These are phyloP conservation scores for Melanostoma scalare DNA, from an alignment of 2,888 invertebrate species.

Conservation along the genomic window DNA sequence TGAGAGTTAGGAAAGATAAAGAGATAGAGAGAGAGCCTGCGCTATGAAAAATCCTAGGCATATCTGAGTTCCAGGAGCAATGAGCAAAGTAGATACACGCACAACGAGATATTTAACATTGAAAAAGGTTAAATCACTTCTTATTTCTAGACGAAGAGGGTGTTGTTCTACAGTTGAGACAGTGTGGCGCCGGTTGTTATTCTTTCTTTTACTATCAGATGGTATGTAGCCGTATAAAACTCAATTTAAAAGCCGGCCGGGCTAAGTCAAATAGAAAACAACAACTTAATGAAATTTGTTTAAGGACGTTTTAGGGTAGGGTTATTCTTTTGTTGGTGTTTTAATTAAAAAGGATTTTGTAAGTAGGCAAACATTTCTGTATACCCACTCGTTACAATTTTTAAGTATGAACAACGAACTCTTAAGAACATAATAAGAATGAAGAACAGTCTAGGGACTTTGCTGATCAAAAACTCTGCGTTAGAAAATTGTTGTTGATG, in stretches of 20 bases:
- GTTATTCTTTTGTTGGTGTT: too few species aligned
- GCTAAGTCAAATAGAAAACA: neutral
- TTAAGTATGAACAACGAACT: too few species aligned
- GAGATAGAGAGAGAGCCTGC: constrained; percentile 63
- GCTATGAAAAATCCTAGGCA: constrained; percentile 26
- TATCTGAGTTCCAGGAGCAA: constrained; percentile 7
- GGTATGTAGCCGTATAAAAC: neutral
- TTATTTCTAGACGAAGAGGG: neutral
- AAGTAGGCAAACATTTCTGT: too few species aligned
- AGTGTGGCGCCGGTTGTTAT: constrained; percentile 36
- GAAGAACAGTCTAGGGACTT: too few species aligned
- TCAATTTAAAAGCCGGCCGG: constrained; percentile 50
- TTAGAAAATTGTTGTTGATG: too few species aligned
- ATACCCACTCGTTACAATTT: too few species aligned
- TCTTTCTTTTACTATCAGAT: neutral
- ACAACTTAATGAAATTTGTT: too few species aligned
- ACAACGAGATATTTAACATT: constrained; percentile 63
- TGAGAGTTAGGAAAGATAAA: constrained; percentile 28
- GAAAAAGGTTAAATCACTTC: constrained; percentile 65
- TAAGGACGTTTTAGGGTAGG: too few species aligned
- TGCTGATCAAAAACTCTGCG: too few species aligned
- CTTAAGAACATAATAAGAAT: too few species aligned
- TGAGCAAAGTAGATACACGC: constrained; percentile 26
- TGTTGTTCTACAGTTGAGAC: constrained; percentile 35
- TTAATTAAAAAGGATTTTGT: too few species aligned